Evolutionary conservation across 2,888 invertebrate species (phyloP), one percentile per base, ranked within the genome.

Genomic region (Drosophila vallismaia): DNA sequence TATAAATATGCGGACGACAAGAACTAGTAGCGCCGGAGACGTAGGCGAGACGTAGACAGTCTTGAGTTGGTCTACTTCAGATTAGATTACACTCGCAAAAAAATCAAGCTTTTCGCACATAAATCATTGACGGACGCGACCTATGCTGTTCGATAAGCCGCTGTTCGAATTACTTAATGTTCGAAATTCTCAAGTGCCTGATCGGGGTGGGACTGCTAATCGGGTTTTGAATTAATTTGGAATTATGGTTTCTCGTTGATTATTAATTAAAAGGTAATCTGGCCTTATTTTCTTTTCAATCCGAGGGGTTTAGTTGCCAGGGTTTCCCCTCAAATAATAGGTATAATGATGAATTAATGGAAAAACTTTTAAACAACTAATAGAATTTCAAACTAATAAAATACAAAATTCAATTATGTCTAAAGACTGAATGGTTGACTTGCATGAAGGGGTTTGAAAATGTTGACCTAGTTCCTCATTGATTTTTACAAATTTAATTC

Each of bases 61-160:
- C 14, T 26, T 7, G 31, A 60, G 62, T 60, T 40, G 29, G n/a
- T n/a, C 45, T 46, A 60, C 62, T 60, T 14, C 29, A 60, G 60
- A 60, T 60, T 40, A 60, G 60, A 60, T 60, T 60, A 48, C 40
- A 60, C 60, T 60, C 7, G 46, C 60, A 31, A 4, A 42, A 36
- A 60, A 60, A 62, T 40, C 62, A 40, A 60, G 31, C 14, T 26
- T 46, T 60, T 62, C n/a, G 38, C 60, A 60, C 60, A 60, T 60
- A 60, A 60, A 60, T 60, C 60, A 60, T 60, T 36, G 8, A 36
- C 38, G 46, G 6, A 40, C 60, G 9, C 60, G 62, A 60, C 60
- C 60, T 60, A 60, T 60, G 60, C 40, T 42, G 12, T 48, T 24
- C 60, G 62, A 60, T 60, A 60, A 60, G 45, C 5, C 5, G 1